Conservation (phyloP, 2,113 vertebrate genomes). For the Onychostruthus taczanowskii region DNA sequence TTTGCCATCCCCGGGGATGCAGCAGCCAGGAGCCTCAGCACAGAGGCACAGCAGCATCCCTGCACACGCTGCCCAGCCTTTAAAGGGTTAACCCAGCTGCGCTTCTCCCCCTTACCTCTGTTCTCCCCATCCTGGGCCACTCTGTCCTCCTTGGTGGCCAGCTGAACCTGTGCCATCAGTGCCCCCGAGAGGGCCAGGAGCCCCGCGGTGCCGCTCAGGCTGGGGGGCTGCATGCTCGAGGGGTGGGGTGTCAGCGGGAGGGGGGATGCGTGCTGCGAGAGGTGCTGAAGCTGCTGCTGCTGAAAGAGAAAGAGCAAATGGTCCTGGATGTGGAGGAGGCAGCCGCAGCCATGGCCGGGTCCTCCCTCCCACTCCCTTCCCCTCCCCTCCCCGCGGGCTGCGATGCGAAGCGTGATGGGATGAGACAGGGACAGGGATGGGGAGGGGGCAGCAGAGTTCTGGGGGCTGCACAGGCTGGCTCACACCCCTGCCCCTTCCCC, state of each 20-base stretch:
- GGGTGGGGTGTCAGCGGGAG: conserved; percentile 84
- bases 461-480: background rate
- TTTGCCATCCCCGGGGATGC: background rate
- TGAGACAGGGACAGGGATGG: fast-evolving
- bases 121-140: conserved; percentile 78
- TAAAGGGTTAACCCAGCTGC: background rate
- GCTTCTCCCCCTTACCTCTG: conserved; percentile 73
- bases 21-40: background rate
- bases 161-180: conserved; percentile 80
- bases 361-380: background rate
- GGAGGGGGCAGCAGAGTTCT: background rate
- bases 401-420: background rate
- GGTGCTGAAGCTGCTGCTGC: conserved; percentile 96
- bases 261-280: conserved; percentile 85
- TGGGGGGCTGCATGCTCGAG: conserved; percentile 76
- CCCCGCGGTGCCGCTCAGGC: conserved; percentile 77
- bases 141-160: conserved; percentile 83
- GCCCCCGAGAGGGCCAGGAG: conserved; percentile 80
- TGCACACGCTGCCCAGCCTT: background rate
- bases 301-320: conserved; percentile 71
- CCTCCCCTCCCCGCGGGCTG: background rate
- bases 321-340: background rate
- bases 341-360: background rate
- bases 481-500: background rate
- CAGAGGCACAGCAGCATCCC: background rate